A percentile compares a stretch with the other conserved stretches of the same genome.
These are phyloP conservation scores for Chrysolina oricalcia DNA, from an alignment of 2,888 invertebrate genomes.

Conservation along the genomic window DNA sequence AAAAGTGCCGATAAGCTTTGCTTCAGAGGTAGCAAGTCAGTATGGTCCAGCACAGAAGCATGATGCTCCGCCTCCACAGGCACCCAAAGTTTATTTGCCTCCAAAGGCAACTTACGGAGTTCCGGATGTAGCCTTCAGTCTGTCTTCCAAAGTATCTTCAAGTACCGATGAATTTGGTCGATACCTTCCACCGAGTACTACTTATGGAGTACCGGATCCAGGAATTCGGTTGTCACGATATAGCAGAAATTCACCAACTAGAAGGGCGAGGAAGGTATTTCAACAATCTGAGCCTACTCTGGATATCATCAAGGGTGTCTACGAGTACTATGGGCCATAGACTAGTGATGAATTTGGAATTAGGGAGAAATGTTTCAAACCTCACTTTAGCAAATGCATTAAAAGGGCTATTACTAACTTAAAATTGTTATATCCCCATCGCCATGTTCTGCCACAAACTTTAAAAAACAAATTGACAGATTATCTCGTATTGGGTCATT, in stretches of 20 bases:
- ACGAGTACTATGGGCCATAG: slow-evolving; percentile 1
- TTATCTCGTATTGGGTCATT: no score
- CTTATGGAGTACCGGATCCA: slow-evolving; percentile 18
- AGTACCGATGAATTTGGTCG: background rate
- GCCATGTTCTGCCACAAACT: no score
- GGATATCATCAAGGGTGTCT: slow-evolving; percentile 13
- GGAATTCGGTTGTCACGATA: background rate
- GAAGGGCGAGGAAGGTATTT: background rate
- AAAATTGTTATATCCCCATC: no score
- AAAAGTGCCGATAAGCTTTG: background rate
- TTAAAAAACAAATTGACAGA: no score
- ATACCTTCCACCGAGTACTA: slow-evolving; percentile 24
- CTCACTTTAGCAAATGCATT: no score
- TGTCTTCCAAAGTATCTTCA: background rate
- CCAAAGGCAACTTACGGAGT: slow-evolving; percentile 1
- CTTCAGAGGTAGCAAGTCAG: slow-evolving; percentile 6
- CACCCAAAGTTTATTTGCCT: background rate
- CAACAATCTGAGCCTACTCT: background rate
- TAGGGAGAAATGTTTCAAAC: no score
- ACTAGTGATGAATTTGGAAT: background rate
- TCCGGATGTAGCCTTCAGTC: background rate
- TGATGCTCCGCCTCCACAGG: background rate
- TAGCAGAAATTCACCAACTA: slow-evolving; percentile 2
- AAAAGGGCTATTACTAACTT: no score
- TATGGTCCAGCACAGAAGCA: background rate